Conservation (phyloP, 1,140 invertebrate genomes). For the Marisa cornuarietis region DNA sequence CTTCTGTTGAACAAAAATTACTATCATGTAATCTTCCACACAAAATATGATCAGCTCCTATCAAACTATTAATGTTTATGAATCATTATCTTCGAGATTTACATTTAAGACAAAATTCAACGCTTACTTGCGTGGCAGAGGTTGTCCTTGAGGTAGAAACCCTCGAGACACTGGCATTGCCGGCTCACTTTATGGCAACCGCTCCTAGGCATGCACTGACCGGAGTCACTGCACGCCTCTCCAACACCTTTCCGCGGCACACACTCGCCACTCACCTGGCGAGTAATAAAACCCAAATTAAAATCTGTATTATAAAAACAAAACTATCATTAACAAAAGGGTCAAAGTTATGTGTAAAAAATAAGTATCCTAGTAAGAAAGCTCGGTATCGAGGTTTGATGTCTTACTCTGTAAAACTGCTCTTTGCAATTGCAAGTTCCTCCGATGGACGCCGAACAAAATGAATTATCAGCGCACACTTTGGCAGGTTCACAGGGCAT, state of each 20-base stretch:
- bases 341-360: no score
- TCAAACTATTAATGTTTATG: no score
- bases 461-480: constrained; percentile 18
- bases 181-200: constrained; percentile 4
- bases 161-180: constrained; percentile 21
- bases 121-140: constrained; percentile 17
- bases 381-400: no score
- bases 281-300: not conserved
- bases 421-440: constrained; percentile 7
- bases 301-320: no score
- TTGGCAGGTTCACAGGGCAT: constrained; percentile 3
- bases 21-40: no score
- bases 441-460: constrained; percentile 11
- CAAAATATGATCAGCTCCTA: no score
- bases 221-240: constrained; percentile 5
- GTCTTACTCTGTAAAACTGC: constrained; percentile 8
- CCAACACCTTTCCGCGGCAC: constrained; percentile 10
- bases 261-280: constrained; percentile 24
- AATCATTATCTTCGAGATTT: no score
- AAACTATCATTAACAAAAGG: no score
- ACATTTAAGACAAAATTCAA: no score
- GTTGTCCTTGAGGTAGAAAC: constrained; percentile 16
- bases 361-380: no score
- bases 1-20: not conserved
- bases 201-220: constrained; percentile 21